Conservation (phyloP, 2,888 invertebrate species). For the Entomobrya multifasciata region DNA sequence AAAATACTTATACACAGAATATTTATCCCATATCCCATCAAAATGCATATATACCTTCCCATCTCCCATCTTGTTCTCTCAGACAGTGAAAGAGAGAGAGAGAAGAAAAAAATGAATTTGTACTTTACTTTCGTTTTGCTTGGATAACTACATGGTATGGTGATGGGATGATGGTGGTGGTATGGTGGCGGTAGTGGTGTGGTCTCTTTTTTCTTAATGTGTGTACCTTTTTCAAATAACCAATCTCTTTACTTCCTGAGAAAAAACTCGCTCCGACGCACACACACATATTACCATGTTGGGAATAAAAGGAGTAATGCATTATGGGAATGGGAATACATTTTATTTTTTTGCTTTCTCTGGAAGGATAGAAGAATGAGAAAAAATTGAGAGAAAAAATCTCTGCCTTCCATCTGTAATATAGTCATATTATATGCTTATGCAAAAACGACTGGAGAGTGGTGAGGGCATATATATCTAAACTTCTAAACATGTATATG, state of each 20-base stretch:
- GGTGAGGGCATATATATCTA: not conserved
- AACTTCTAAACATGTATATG: not conserved
- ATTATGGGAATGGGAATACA: constrained; percentile 50
- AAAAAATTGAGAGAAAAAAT: constrained; percentile 17
- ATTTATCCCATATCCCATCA: constrained; percentile 53
- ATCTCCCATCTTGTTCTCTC: not conserved
- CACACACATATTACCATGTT: constrained; percentile 39
- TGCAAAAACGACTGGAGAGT: not conserved
- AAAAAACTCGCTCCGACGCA: not conserved
- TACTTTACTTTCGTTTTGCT: constrained; percentile 59
- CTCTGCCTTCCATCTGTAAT: constrained; percentile 50
- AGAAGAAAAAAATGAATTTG: constrained; percentile 46
- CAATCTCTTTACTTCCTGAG: constrained; percentile 33
- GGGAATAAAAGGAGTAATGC: constrained; percentile 42
- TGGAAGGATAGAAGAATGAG: not conserved
- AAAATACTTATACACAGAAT: constrained; percentile 21
- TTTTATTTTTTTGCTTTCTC: constrained; percentile 30
- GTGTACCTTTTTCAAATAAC: constrained; percentile 54
- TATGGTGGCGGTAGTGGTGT: constrained; percentile 21
- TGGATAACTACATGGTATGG: constrained; percentile 55
- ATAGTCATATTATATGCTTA: constrained; percentile 33
- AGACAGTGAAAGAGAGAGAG: constrained; percentile 4
- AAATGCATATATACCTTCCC: constrained; percentile 24
- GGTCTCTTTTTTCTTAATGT: constrained; percentile 54
- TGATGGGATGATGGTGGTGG: constrained; percentile 43